Evolutionary conservation across 1,140 invertebrate species (phyloP).

Genomic region (Hirudo medicinalis): DNA sequence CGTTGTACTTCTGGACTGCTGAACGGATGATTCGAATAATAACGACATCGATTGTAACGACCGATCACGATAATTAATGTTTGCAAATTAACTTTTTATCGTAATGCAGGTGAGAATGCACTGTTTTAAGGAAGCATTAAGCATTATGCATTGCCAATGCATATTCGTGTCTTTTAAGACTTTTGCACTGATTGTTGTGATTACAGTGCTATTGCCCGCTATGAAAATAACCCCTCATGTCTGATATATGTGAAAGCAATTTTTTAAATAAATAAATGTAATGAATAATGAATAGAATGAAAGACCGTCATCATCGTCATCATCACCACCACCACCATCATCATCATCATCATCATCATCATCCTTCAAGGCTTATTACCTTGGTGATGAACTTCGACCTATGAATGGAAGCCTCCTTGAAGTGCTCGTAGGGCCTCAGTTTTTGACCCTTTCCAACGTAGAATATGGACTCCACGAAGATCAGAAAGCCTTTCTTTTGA

Average conservation of each 20-base stretch:
- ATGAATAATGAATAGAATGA: conserved; percentile 7
- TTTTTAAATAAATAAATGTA: conserved; percentile 4
- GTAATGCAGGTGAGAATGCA: no score
- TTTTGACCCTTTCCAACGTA: conserved; percentile 63
- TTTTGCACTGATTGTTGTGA: no score
- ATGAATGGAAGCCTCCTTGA: conserved; percentile 60
- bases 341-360: conserved; percentile 10
- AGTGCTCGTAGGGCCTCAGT: conserved; percentile 68
- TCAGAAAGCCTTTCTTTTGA: conserved; percentile 49
- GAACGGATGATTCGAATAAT: not conserved
- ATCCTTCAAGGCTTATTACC: not conserved
- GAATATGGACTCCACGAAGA: conserved; percentile 60
- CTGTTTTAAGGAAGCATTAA: no score
- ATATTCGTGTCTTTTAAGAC: no score
- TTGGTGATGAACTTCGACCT: conserved; percentile 11
- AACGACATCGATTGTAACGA: no score
- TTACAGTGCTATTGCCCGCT: no score
- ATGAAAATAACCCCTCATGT: no score
- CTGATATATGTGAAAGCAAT: no score
- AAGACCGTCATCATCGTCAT: not conserved
- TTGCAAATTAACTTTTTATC: no score
- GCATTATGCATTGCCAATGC: no score
- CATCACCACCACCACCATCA: conserved; percentile 1
- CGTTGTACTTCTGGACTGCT: not conserved
- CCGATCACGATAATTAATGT: no score